These are phyloP conservation scores for Megalops atlanticus DNA, from an alignment of 2,113 vertebrate species.

Conservation along the genomic window DNA sequence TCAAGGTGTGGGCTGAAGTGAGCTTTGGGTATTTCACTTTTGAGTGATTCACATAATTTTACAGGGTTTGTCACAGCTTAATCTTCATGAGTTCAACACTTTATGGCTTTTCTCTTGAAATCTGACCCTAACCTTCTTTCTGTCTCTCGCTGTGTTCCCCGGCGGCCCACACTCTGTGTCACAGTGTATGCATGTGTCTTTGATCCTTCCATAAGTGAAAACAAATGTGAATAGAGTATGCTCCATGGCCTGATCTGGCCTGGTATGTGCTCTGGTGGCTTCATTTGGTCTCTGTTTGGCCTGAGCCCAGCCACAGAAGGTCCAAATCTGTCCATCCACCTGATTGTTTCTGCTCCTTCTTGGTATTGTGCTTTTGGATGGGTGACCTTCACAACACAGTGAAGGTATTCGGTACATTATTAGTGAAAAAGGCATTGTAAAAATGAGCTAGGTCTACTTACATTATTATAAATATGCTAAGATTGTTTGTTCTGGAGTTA, in stretches of 20 bases:
- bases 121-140: not conserved
- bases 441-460: not conserved
- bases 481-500: not conserved
- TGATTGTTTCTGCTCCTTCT: no score
- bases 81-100: not conserved
- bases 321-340: not conserved
- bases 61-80: not conserved
- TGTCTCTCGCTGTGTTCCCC: not conserved
- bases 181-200: not conserved
- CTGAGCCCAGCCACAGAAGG: not conserved
- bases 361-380: not conserved
- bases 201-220: not conserved
- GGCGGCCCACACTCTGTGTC: not conserved
- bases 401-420: not conserved
- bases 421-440: not conserved
- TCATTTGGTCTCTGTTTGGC: not conserved
- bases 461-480: not conserved
- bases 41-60: not conserved
- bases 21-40: not conserved
- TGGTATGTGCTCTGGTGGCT: not conserved
- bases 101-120: not conserved
- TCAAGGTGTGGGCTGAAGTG: no score
- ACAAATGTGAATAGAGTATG: not conserved
- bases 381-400: not conserved
- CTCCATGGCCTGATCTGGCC: no score